Conservation (phyloP, 2,797 vertebrate genomes). For the Lutjanus campechanus region DNA sequence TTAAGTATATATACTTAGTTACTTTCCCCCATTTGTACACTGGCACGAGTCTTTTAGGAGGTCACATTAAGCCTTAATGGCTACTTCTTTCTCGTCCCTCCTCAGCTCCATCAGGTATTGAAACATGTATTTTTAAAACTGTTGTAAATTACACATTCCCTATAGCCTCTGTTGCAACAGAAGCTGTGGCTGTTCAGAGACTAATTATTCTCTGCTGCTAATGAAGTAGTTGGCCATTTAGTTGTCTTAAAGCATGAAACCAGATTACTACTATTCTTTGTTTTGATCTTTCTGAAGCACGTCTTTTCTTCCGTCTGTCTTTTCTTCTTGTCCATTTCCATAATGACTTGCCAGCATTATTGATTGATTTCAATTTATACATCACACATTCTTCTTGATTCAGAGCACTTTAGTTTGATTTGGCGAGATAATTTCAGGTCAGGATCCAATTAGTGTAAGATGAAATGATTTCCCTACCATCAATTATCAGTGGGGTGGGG, state of each 20-base stretch:
- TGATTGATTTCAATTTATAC: constrained; percentile 37
- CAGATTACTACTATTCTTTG: background rate
- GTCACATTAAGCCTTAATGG: background rate
- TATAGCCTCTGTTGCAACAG: background rate
- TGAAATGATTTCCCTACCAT: constrained; percentile 37
- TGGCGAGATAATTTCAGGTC: constrained; percentile 38
- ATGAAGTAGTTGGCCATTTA: constrained; percentile 17
- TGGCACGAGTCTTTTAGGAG: background rate
- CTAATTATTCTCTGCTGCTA: background rate
- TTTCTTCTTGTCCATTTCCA: constrained; percentile 5
- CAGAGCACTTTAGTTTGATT: constrained; percentile 37
- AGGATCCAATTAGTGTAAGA: constrained; percentile 30
- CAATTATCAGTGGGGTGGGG: background rate
- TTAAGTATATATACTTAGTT: too few relatives aligned
- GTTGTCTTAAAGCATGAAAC: constrained; percentile 7
- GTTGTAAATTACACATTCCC: background rate
- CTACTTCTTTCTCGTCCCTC: background rate
- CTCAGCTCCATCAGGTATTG: background rate
- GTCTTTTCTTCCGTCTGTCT: background rate
- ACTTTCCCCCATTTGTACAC: too few relatives aligned
- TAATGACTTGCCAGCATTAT: constrained; percentile 1
- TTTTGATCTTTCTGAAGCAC: constrained; percentile 1
- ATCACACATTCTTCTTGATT: constrained; percentile 27
- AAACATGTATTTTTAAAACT: too few relatives aligned
- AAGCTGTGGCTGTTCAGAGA: constrained; percentile 15